These are phyloP conservation scores for Pycnonotus jocosus DNA, from an alignment of 2,113 vertebrate species.

Conservation along the genomic window DNA sequence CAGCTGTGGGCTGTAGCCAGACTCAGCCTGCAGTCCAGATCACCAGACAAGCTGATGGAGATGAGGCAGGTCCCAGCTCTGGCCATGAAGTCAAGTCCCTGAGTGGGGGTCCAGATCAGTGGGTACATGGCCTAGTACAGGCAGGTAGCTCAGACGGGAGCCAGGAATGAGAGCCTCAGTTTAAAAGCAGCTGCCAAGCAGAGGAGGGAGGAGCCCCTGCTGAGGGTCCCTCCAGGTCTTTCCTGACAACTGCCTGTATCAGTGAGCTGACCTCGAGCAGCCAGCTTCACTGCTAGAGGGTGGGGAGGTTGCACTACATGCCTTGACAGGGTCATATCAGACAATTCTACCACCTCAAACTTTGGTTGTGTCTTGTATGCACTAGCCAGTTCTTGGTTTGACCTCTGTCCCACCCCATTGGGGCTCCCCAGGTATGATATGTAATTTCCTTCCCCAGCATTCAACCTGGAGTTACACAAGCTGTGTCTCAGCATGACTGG, in stretches of 20 bases:
- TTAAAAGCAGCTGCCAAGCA: neutral
- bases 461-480: neutral
- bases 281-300: neutral
- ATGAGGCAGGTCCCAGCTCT: neutral
- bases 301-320: neutral
- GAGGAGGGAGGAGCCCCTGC: neutral
- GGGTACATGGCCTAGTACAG: neutral
- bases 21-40: neutral
- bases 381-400: neutral
- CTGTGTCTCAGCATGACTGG: neutral
- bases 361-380: neutral
- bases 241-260: neutral
- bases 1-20: neutral
- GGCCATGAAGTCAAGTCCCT: neutral
- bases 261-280: neutral
- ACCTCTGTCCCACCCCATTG: fast-evolving
- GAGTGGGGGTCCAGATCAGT: neutral
- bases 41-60: no score
- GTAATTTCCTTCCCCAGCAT: neutral
- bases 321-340: neutral
- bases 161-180: neutral
- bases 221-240: neutral
- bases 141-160: neutral
- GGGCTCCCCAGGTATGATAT: neutral
- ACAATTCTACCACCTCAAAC: neutral